phyloP scores from a whole-genome alignment of 1,140 invertebrate genomes.

The Aphelenchoides fujianensis region DNA sequence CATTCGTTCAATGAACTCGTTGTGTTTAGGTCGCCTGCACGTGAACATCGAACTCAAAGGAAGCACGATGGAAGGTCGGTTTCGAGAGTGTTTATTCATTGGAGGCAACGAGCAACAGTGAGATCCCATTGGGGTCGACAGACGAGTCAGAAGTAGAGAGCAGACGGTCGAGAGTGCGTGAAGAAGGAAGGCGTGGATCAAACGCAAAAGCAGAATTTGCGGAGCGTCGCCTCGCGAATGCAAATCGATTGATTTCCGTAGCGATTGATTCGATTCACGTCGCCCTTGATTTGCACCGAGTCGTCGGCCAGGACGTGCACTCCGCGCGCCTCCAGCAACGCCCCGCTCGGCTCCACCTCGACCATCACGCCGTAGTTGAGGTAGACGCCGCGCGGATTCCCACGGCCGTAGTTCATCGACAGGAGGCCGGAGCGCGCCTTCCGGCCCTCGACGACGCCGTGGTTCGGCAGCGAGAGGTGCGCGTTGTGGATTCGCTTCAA shows the following conservation, averaged over 20 bases:
- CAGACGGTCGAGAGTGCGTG: no score
- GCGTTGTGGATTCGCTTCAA: constrained; percentile 33
- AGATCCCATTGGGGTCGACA: background rate
- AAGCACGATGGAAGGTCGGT: constrained; percentile 62
- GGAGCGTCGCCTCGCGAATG: constrained; percentile 36
- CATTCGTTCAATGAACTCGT: no score
- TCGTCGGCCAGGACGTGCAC: constrained; percentile 21
- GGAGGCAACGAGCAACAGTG: background rate
- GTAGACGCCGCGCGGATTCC: constrained; percentile 20
- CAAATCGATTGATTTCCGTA: constrained; percentile 56
- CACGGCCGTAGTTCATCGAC: background rate
- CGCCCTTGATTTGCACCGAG: constrained; percentile 40
- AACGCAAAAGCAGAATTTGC: constrained; percentile 55
- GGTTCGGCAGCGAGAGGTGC: constrained; percentile 37
- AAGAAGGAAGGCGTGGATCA: constrained; percentile 8
- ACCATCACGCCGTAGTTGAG: constrained; percentile 34
- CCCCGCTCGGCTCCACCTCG: constrained; percentile 39
- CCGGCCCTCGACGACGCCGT: constrained; percentile 17
- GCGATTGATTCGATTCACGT: constrained; percentile 54
- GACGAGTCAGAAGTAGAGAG: background rate
- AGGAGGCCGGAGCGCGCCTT: constrained; percentile 2
- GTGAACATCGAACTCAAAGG: constrained; percentile 78
- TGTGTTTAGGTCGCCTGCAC: constrained; percentile 89
- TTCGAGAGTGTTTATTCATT: background rate
- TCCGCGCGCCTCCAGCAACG: constrained; percentile 47